Base-by-base conservation (phyloP, 2,888 invertebrate species). In the Drosophila pseudotakahashii region DNA sequence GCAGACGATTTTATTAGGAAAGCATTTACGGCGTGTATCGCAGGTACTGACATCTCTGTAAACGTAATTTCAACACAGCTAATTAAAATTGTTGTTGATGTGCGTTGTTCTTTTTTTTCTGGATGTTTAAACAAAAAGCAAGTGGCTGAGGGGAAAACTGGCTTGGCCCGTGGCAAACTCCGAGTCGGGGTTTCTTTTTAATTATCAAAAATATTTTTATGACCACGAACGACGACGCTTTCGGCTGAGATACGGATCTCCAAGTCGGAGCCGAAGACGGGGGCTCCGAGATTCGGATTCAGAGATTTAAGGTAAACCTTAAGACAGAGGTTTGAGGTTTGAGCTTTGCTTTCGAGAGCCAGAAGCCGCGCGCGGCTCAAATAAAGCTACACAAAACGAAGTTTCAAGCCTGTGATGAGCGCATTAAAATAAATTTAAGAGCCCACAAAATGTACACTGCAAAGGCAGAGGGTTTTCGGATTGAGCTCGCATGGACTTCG, bases 111-210 rank as follows among this genome's bases (percentile, higher is more conserved):
- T 39, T 47, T 45, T 55, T 26, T 39, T 57, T 10, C 50, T 42
- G 26, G 14, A 16, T 37, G 39, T 58, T 67, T 51, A 39, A 64
- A 66, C 72, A 66, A 64, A 75, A 68, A 75, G 78, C 78, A 78
- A 77, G 70, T 72, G 59, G 57, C 50, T 36, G 50, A 64, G 48
- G 58, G 55, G 63, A 67, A 82, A 88, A 77, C 84, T 78, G 73
- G 77, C 81, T 90, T 90, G 90, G 90, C 90, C 90, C 90, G 90
- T 90, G 90, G 90, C 90, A 90, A 66, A 64, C 39, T n/a, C 39
- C 44, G 16, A 26, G 66, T 39, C 66, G 64, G 64, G 73, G 81
- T 87, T 85, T 88, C 88, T 75, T 83, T 89, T 88, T 88, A 89
- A 89, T 88, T 89, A 86, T 88, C 76, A 77, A 76, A 86, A 86